Percentiles rank a stretch among this genome's conserved stretches.
Conservation (phyloP, 2,797 vertebrate genomes). For the Falco peregrinus region DNA sequence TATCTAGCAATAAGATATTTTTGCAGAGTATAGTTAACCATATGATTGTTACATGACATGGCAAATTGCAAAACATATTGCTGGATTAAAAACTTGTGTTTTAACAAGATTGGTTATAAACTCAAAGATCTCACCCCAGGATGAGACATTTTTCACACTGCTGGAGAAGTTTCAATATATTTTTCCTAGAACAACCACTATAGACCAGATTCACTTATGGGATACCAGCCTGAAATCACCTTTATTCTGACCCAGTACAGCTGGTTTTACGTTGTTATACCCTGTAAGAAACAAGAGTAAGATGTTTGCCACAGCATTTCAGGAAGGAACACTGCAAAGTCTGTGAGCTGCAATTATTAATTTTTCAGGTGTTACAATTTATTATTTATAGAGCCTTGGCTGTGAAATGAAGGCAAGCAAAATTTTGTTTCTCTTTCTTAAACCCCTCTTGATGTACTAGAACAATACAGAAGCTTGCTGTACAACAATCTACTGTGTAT, state of each 20-base stretch:
- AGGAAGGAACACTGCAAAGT: neutral
- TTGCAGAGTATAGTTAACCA: neutral
- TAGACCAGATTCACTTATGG: neutral
- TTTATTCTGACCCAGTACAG: neutral
- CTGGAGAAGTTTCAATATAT: neutral
- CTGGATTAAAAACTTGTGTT: neutral
- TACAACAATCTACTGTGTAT: neutral
- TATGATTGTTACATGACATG: fast-evolving
- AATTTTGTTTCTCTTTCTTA: neutral
- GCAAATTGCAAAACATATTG: neutral
- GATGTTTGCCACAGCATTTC: neutral
- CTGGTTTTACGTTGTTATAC: neutral
- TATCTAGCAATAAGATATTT: neutral
- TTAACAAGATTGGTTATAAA: neutral
- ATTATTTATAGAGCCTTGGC: neutral
- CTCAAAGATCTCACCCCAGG: fast-evolving
- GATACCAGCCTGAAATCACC: neutral
- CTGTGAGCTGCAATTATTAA: neutral
- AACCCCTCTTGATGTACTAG: neutral
- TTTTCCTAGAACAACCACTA: neutral
- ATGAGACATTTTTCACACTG: neutral
- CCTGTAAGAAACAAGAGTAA: neutral
- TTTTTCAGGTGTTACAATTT: neutral
- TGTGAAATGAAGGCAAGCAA: neutral
- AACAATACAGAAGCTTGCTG: neutral